Conservation (phyloP, 1,140 invertebrate genomes). For the Drosophila melanica region DNA sequence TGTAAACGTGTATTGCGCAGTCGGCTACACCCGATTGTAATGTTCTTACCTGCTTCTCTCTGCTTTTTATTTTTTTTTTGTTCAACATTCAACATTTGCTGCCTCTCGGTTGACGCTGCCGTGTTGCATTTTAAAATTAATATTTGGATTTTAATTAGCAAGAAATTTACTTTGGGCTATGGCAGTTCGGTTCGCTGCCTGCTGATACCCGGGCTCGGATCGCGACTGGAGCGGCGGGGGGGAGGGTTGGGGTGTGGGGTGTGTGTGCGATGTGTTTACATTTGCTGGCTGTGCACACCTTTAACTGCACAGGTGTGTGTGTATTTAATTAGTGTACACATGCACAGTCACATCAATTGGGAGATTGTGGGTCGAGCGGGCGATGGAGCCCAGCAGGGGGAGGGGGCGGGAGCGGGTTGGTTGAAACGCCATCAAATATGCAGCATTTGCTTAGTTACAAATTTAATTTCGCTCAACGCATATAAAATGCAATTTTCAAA, state of each 20-base stretch:
- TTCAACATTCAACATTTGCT: constrained; percentile 13
- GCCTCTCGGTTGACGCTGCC: constrained; percentile 12
- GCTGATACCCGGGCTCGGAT: constrained; percentile 3
- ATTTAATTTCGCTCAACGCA: constrained; percentile 66
- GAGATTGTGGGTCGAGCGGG: background rate
- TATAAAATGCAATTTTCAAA: constrained; percentile 49
- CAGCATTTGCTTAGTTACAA: constrained; percentile 79
- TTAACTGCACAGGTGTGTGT: constrained; percentile 41
- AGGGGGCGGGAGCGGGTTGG: background rate
- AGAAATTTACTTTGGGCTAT: constrained; percentile 78
- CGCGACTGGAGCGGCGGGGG: background rate
- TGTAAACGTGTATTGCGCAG: too few species aligned
- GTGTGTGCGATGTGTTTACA: constrained; percentile 67
- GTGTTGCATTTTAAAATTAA: constrained; percentile 80
- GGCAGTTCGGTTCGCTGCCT: constrained; percentile 54
- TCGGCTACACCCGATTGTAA: too few species aligned
- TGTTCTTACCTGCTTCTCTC: background rate
- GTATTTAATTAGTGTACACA: constrained; percentile 76
- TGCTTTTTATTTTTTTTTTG: constrained; percentile 8
- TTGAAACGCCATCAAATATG: constrained; percentile 72
- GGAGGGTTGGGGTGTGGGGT: too few species aligned
- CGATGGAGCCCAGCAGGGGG: too few species aligned
- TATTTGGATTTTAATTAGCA: constrained; percentile 83
- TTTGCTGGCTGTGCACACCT: constrained; percentile 45
- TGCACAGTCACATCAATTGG: constrained; percentile 53